Evolutionary conservation across 2,888 invertebrate species (phyloP).

Genomic region (Oithona nana): DNA sequence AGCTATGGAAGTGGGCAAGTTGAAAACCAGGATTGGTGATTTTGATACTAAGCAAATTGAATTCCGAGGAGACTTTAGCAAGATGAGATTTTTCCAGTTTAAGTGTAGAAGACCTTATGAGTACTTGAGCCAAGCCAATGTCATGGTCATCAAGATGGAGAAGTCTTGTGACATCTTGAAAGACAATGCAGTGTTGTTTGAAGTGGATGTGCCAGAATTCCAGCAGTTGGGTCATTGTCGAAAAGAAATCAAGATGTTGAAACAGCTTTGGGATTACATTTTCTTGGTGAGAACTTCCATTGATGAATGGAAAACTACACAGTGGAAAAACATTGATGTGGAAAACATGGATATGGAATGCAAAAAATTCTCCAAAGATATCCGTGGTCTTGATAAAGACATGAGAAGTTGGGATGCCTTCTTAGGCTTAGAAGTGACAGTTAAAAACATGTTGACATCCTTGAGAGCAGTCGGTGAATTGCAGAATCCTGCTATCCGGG

Average conservation of each 20-base stretch:
- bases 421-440: constrained; percentile 63
- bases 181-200: constrained; percentile 76
- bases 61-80: constrained; percentile 69
- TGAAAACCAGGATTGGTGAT: constrained; percentile 59
- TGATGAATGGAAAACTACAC: constrained; percentile 90
- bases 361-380: constrained; percentile 72
- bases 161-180: constrained; percentile 39
- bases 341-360: constrained; percentile 98
- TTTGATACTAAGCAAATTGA: constrained; percentile 66
- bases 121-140: constrained; percentile 14
- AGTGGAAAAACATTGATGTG: constrained; percentile 89
- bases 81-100: constrained; percentile 30
- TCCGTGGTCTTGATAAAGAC: constrained; percentile 64
- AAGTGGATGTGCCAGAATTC: constrained; percentile 84
- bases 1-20: constrained; percentile 77
- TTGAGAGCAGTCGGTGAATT: constrained; percentile 81
- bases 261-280: constrained; percentile 91
- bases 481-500: constrained; percentile 86
- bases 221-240: constrained; percentile 77
- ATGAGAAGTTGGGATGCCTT: constrained; percentile 90
- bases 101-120: constrained; percentile 18
- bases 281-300: constrained; percentile 73
- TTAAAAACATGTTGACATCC: constrained; percentile 90
- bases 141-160: constrained; percentile 8
- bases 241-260: constrained; percentile 63